A percentile compares a stretch with the other conserved stretches of the same genome.
Evolutionary conservation across 2,113 vertebrate species (phyloP).

Genomic region (Sander vitreus): DNA sequence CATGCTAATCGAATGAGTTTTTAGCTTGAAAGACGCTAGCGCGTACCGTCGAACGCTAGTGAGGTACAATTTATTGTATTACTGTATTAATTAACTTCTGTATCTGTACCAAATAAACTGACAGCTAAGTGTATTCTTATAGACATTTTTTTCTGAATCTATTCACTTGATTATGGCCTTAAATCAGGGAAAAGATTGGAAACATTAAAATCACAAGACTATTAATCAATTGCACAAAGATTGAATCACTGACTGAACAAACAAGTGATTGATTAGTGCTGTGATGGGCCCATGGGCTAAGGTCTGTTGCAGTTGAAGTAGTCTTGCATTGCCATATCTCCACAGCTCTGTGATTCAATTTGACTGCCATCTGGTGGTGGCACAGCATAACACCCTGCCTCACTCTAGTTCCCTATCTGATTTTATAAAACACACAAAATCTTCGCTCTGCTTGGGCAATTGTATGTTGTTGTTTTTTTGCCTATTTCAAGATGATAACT

Average conservation of each 20-base stretch:
- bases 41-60: too few relatives aligned
- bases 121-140: neutral
- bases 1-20: too few relatives aligned
- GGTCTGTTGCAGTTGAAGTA: neutral
- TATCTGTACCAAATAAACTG: neutral
- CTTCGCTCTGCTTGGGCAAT: neutral
- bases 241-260: neutral
- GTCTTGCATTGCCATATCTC: too few relatives aligned
- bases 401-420: neutral
- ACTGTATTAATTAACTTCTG: neutral
- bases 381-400: neutral
- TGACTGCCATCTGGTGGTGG: slow-evolving; percentile 30
- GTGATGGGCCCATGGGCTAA: neutral
- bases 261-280: neutral
- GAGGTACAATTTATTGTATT: too few relatives aligned
- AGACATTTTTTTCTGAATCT: neutral
- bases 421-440: neutral
- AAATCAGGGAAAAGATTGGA: neutral
- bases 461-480: neutral
- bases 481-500: neutral
- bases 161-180: neutral
- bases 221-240: neutral
- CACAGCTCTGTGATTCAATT: neutral
- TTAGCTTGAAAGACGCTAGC: too few relatives aligned
- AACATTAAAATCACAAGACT: neutral